These are phyloP conservation scores for Dioctria linearis DNA, from an alignment of 2,888 invertebrate genomes.

Conservation along the genomic window DNA sequence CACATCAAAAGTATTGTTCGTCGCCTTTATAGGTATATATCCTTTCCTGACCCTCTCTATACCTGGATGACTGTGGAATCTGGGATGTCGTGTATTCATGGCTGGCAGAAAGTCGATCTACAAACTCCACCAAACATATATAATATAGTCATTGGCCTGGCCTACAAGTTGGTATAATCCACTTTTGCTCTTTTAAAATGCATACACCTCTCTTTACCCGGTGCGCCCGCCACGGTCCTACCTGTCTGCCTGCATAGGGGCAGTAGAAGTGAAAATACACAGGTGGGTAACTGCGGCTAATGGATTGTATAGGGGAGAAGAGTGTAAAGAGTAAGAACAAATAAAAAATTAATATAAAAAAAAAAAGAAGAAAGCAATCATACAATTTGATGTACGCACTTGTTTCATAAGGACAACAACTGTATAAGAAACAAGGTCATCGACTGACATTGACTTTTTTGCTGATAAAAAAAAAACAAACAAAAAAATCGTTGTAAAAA, in stretches of 20 bases:
- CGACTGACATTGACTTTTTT: conserved; percentile 39
- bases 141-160: no score
- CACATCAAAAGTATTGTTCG: no score
- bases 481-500: not conserved
- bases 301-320: not conserved
- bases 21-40: no score
- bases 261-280: conserved; percentile 25
- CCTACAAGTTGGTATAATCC: conserved; percentile 21
- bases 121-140: no score
- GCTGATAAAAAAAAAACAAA: conserved; percentile 14
- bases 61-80: no score
- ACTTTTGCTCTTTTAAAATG: not conserved
- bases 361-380: conserved; percentile 15
- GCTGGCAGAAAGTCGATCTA: not conserved
- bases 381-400: conserved; percentile 23
- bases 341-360: not conserved
- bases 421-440: conserved; percentile 36
- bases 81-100: not conserved
- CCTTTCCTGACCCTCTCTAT: no score
- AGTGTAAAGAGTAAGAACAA: not conserved
- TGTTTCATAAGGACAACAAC: conserved; percentile 6
- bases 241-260: no score
- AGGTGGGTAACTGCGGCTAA: conserved; percentile 23
- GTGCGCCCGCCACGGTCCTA: no score
- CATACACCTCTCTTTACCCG: not conserved